A percentile compares a stretch with the other conserved stretches of the same genome.
Evolutionary conservation across 2,797 vertebrate species (phyloP).

Genomic region (Neosalanx taihuensis): DNA sequence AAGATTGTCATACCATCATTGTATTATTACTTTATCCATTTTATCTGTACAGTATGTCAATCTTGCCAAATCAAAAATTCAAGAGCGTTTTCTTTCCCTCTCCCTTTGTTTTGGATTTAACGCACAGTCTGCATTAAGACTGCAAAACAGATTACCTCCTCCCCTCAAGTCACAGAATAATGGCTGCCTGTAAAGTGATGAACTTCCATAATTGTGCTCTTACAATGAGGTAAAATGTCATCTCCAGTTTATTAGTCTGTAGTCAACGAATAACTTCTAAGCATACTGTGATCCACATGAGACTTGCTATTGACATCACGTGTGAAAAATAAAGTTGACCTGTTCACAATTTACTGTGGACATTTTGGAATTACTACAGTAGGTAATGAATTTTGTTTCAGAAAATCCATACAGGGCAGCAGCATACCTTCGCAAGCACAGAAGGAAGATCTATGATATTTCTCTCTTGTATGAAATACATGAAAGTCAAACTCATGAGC

Average conservation of each 20-base stretch:
- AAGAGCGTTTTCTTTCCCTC: conserved; percentile 52
- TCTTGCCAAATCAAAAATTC: conserved; percentile 63
- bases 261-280: conserved; percentile 60
- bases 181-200: conserved; percentile 45
- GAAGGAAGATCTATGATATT: too few species aligned
- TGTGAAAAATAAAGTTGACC: too few species aligned
- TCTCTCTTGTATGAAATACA: too few species aligned
- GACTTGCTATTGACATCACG: conserved; percentile 11
- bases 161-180: conserved; percentile 67
- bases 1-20: conserved; percentile 72
- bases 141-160: conserved; percentile 62
- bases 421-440: too few species aligned
- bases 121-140: conserved; percentile 66
- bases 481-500: too few species aligned
- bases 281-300: conserved; percentile 47
- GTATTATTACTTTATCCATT: conserved; percentile 63
- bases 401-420: too few species aligned
- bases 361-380: too few species aligned
- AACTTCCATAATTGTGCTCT: conserved; percentile 56
- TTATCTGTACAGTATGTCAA: conserved; percentile 69
- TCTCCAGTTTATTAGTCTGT: conserved; percentile 61
- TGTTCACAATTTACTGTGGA: too few species aligned
- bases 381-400: too few species aligned
- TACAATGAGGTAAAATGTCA: conserved; percentile 57
- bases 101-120: conserved; percentile 66